These are phyloP conservation scores for Mylabris sibirica DNA, from an alignment of 2,888 invertebrate species.

Conservation along the genomic window DNA sequence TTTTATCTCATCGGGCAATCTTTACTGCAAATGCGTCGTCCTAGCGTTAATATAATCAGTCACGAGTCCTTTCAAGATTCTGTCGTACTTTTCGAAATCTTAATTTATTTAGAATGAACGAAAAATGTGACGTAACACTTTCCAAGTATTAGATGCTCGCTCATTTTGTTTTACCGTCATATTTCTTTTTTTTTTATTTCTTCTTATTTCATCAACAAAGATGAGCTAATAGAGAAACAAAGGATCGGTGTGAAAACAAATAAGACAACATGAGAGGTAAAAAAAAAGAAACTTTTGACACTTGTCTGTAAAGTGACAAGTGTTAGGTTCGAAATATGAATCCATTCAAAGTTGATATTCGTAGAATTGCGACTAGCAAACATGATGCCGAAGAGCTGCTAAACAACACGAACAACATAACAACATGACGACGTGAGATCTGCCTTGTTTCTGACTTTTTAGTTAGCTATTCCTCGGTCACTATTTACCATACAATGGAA, in stretches of 20 bases:
- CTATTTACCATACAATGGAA: constrained; percentile 47
- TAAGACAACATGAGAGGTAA: not conserved
- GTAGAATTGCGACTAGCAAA: constrained; percentile 29
- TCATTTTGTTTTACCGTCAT: too few species aligned
- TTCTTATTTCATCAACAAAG: not conserved
- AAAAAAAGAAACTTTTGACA: constrained; percentile 24
- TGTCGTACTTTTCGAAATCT: not conserved
- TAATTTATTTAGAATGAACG: not conserved
- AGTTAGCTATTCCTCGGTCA: constrained; percentile 27
- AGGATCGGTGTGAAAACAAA: constrained; percentile 31
- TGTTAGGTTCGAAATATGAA: constrained; percentile 33
- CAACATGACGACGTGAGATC: constrained; percentile 36
- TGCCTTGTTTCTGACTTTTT: constrained; percentile 34
- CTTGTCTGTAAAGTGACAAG: constrained; percentile 30
- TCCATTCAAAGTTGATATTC: constrained; percentile 29
- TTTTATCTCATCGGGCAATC: not conserved
- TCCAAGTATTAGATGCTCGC: not conserved
- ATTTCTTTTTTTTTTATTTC: not conserved
- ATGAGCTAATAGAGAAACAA: constrained; percentile 23
- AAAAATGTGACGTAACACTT: not conserved
- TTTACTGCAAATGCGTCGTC: not conserved
- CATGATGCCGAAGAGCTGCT: constrained; percentile 30
- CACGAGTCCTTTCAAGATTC: not conserved
- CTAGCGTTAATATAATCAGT: constrained; percentile 8
- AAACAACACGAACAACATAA: constrained; percentile 35